A percentile compares a stretch with the other conserved stretches of the same genome.
These are phyloP conservation scores for Prorops nasuta DNA, from an alignment of 1,140 invertebrate species.

Conservation along the genomic window DNA sequence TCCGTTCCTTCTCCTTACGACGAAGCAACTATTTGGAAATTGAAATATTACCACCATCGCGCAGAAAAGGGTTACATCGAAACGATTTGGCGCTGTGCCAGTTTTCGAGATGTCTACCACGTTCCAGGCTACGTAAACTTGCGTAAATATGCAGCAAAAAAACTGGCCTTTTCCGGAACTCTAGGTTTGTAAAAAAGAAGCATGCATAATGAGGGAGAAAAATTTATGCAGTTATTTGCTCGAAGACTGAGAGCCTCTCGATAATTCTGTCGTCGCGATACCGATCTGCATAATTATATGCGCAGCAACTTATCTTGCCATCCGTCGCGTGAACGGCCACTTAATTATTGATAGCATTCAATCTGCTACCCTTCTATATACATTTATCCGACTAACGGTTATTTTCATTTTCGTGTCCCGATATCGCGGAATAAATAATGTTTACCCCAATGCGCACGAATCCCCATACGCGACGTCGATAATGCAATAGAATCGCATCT, in stretches of 20 bases:
- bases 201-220: constrained; percentile 17
- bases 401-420: too few species aligned
- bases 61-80: constrained; percentile 21
- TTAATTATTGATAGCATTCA: too few species aligned
- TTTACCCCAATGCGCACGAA: too few species aligned
- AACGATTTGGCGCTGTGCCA: constrained; percentile 27
- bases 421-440: too few species aligned
- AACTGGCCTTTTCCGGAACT: too few species aligned
- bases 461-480: too few species aligned
- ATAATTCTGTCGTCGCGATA: not conserved
- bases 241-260: not conserved
- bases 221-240: constrained; percentile 8
- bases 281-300: too few species aligned
- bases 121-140: constrained; percentile 23
- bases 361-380: too few species aligned
- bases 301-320: too few species aligned
- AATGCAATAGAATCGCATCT: too few species aligned
- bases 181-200: constrained; percentile 11
- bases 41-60: constrained; percentile 28
- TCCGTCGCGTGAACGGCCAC: too few species aligned
- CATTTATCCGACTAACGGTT: too few species aligned
- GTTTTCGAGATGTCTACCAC: constrained; percentile 20
- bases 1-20: not conserved
- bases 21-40: constrained; percentile 20
- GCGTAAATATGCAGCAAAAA: constrained; percentile 23